Conservation (phyloP, 2,113 vertebrate species). For the Lanius collurio region DNA sequence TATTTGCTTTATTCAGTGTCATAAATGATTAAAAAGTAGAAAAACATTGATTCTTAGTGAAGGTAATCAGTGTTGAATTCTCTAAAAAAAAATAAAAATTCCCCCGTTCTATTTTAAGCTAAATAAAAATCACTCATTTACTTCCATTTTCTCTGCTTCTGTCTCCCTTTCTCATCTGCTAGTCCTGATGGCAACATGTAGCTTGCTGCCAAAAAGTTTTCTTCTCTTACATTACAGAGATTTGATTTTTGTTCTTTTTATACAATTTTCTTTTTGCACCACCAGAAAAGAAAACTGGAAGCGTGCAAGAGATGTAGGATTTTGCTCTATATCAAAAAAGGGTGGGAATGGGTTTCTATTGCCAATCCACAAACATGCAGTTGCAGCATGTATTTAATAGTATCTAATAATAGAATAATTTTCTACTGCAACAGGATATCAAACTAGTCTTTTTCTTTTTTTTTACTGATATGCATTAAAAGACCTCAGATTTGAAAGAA, state of each 20-base stretch:
- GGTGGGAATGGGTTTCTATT: background rate
- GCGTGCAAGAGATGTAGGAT: background rate
- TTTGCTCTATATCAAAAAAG: background rate
- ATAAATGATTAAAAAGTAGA: constrained; percentile 2
- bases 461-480: background rate
- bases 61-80: background rate
- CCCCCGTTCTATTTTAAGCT: background rate
- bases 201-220: background rate
- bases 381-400: background rate
- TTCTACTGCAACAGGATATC: background rate
- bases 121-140: background rate
- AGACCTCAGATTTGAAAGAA: background rate
- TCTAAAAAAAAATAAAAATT: background rate
- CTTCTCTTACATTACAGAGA: background rate
- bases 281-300: background rate
- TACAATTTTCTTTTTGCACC: background rate
- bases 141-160: constrained; percentile 15
- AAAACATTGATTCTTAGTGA: background rate
- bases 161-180: constrained; percentile 16
- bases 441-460: background rate
- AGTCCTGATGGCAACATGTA: background rate
- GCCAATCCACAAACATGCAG: background rate
- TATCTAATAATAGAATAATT: background rate
- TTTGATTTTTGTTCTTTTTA: background rate
- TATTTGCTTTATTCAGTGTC: constrained; percentile 37